phyloP scores from a whole-genome alignment of 2,797 vertebrate genomes.

The Chaenodraco wilsoni region DNA sequence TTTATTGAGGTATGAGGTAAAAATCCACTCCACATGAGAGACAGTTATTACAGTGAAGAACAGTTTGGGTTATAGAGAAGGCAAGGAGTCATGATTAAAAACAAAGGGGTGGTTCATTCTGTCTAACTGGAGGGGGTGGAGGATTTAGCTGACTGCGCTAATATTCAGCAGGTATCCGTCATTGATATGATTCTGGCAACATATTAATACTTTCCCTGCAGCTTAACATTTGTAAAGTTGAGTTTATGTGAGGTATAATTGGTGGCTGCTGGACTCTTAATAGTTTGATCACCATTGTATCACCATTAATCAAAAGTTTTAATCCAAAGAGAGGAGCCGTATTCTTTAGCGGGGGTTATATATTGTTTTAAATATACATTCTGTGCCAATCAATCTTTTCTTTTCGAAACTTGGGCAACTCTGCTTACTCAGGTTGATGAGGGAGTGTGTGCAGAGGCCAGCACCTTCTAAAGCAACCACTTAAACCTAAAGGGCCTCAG shows the following conservation, averaged over 20 bases:
- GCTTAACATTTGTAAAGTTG: conserved; percentile 69
- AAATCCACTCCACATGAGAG: conserved; percentile 69
- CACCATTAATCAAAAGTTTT: conserved; percentile 61
- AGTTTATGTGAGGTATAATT: conserved; percentile 67
- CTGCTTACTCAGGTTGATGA: conserved; percentile 14
- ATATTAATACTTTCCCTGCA: conserved; percentile 67
- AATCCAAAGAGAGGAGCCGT: conserved; percentile 31
- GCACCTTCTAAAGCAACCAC: conserved; percentile 38
- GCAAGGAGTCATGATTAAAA: conserved; percentile 73
- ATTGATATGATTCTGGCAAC: conserved; percentile 67
- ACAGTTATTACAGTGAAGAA: conserved; percentile 77
- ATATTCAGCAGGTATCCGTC: conserved; percentile 69
- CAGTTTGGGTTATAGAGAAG: conserved; percentile 67
- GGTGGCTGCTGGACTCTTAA: conserved; percentile 67
- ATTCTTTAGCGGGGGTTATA: conserved; percentile 24
- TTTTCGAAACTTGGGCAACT: conserved; percentile 34
- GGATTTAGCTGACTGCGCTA: conserved; percentile 72
- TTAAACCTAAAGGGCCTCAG: conserved; percentile 50
- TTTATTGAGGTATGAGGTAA: conserved; percentile 76
- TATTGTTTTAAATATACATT: conserved; percentile 52
- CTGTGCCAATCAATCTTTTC: conserved; percentile 18
- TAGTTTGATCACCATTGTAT: conserved; percentile 50
- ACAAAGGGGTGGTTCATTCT: conserved; percentile 71
- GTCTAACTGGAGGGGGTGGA: conserved; percentile 67
- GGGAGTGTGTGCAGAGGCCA: conserved; percentile 30